Evolutionary conservation across 2,797 vertebrate species (phyloP).

Genomic region (Ficedula albicollis): DNA sequence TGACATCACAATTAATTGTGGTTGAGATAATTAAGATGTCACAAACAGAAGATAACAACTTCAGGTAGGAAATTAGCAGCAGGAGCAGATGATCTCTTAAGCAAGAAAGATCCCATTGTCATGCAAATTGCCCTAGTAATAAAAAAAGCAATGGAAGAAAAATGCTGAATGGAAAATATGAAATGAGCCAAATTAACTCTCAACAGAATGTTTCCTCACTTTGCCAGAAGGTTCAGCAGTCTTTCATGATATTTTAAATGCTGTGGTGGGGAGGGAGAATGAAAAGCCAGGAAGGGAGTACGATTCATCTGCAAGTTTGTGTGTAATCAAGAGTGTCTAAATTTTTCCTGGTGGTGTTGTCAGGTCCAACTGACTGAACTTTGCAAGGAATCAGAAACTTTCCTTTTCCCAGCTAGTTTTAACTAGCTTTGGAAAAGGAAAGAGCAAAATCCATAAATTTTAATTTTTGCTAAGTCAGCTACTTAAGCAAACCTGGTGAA

Average conservation of each 20-base stretch:
- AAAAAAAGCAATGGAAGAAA: slow-evolving; percentile 25
- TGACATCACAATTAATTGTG: slow-evolving; percentile 40
- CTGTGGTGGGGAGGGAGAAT: neutral
- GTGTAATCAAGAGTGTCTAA: neutral
- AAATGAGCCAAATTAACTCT: slow-evolving; percentile 48
- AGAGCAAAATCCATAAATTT: slow-evolving; percentile 30
- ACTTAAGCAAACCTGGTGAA: slow-evolving; percentile 42
- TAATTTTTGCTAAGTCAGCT: slow-evolving; percentile 46
- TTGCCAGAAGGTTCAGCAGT: slow-evolving; percentile 39
- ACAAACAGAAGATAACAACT: slow-evolving; percentile 55
- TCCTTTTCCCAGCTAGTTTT: neutral
- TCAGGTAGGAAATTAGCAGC: slow-evolving; percentile 62
- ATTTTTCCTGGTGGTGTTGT: neutral
- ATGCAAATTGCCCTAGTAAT: slow-evolving; percentile 57
- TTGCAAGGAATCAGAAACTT: slow-evolving; percentile 10
- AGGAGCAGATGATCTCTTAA: slow-evolving; percentile 40
- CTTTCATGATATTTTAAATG: slow-evolving; percentile 6
- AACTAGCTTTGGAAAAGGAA: slow-evolving; percentile 21
- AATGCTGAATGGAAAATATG: slow-evolving; percentile 30
- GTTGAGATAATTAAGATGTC: slow-evolving; percentile 50
- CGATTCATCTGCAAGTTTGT: neutral
- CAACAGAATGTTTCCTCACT: slow-evolving; percentile 6
- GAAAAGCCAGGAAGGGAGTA: neutral
- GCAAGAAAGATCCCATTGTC: slow-evolving; percentile 62
- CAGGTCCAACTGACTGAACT: neutral